These are phyloP conservation scores for Drosophila neocordata DNA, from an alignment of 1,140 invertebrate species.

Conservation along the genomic window DNA sequence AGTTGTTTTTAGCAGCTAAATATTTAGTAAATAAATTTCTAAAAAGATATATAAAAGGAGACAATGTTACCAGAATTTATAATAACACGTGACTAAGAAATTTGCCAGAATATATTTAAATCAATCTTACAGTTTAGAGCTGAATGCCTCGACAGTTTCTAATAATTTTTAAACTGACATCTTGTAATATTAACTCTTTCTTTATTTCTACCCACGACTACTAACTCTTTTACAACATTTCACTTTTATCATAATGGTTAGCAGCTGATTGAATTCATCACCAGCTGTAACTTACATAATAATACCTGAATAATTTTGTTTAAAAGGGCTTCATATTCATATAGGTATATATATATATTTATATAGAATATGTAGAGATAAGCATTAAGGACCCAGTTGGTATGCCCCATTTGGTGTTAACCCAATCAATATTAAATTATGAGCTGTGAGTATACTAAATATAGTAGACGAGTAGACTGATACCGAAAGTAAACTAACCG, in stretches of 20 bases:
- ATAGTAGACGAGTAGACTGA: slow-evolving; percentile 20
- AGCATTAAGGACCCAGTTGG: neutral
- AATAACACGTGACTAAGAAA: too few species aligned
- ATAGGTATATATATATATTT: too few species aligned
- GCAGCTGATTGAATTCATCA: slow-evolving; percentile 16
- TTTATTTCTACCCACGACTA: neutral
- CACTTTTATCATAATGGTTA: neutral
- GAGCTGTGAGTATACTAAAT: slow-evolving; percentile 28
- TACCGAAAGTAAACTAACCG: slow-evolving; percentile 35
- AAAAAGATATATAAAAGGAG: too few species aligned
- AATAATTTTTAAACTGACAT: too few species aligned
- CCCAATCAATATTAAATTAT: slow-evolving; percentile 65
- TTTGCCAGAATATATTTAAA: too few species aligned
- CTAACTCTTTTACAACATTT: neutral
- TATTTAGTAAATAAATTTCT: too few species aligned
- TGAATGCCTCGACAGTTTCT: too few species aligned
- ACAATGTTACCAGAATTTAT: too few species aligned
- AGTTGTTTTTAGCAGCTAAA: too few species aligned
- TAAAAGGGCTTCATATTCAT: neutral
- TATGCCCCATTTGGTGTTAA: slow-evolving; percentile 25
- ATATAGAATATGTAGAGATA: neutral
- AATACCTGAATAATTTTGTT: slow-evolving; percentile 41
- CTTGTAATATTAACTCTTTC: too few species aligned
- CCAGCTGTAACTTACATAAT: slow-evolving; percentile 28
- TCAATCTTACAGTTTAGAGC: too few species aligned